Base-by-base conservation (phyloP, 1,140 invertebrate species). In the Eumaeus atala region DNA sequence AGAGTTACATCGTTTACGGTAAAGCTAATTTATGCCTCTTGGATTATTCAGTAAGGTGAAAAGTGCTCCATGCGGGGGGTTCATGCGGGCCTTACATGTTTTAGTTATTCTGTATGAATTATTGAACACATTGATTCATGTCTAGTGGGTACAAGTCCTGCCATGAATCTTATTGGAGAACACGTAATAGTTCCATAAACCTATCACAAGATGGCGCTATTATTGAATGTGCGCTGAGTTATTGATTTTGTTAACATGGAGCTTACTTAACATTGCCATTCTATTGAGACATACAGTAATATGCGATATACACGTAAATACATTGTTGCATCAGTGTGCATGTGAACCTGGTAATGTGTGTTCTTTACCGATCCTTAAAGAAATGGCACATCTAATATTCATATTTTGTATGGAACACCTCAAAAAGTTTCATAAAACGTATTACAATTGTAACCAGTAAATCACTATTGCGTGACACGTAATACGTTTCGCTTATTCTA, bases 101-200 rank as follows among this genome's bases (percentile, higher is more conserved):
- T 79, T 72, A 76, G 67, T 72, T 75, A 75, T 74, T 59, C 61
- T 53, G 35, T 67, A 82, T 84, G 75, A 82, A 82, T 80, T 84
- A 82, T 79, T 59, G 69, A 84, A 67, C 54, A 69, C 61, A 44
- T 66, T 72, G 70, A 75, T 76, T 72, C 72, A 72, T 66, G 70
- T 66, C 63, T 69, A 64, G 58, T 51, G 28, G 42, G 38, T 47
- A 47, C 49, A 42, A 54, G 40, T 16, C 14, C 40, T 16, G 14
- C 14, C 40, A 44, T 44, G 40, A 44, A 44, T 44, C 40, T 17
- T 44, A 17, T 44, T 16, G 14, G 40, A 14, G 9, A 9, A 16
- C 40, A 16, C 12, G 17, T 16, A 44, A 44, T 44, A 16, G 16
- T 44, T 44, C 40, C 40, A 44, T 44, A 44, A 44, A 44, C 12